phyloP scores from a whole-genome alignment of 2,888 invertebrate genomes.

The Seira sanloemensis region DNA sequence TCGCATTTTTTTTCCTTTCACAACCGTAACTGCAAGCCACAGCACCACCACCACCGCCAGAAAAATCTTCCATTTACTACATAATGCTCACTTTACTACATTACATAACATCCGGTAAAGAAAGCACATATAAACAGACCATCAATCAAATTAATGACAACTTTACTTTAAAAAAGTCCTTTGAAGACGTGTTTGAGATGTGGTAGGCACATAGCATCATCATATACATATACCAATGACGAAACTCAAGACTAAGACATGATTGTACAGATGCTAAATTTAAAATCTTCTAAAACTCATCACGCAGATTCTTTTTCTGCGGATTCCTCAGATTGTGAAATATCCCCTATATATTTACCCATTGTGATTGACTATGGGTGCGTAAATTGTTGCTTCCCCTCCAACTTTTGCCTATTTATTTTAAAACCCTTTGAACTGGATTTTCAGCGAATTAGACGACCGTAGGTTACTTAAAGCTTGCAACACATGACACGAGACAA shows the following conservation, averaged over 20 bases:
- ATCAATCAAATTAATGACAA: conserved; percentile 67
- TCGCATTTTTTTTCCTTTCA: conserved; percentile 19
- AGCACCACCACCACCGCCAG: background rate
- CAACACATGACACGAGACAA: no score
- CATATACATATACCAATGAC: conserved; percentile 22
- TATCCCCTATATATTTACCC: background rate
- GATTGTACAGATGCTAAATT: no score
- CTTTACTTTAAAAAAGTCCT: conserved; percentile 60
- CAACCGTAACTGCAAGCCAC: background rate
- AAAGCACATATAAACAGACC: conserved; percentile 64
- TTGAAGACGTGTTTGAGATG: conserved; percentile 16
- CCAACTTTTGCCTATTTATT: background rate
- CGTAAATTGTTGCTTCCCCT: no score
- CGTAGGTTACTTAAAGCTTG: no score
- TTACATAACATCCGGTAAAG: background rate
- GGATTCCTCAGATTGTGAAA: no score
- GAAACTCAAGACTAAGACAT: conserved; percentile 48
- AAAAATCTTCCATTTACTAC: conserved; percentile 16
- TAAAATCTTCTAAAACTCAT: no score
- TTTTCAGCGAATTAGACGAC: no score
- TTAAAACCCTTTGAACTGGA: background rate
- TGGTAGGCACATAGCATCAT: background rate
- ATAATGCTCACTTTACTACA: conserved; percentile 15
- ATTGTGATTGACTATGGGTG: conserved; percentile 6
- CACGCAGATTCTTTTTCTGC: no score